Evolutionary conservation across 2,113 vertebrate species (phyloP).

Genomic region (Sisor rabdophorus): DNA sequence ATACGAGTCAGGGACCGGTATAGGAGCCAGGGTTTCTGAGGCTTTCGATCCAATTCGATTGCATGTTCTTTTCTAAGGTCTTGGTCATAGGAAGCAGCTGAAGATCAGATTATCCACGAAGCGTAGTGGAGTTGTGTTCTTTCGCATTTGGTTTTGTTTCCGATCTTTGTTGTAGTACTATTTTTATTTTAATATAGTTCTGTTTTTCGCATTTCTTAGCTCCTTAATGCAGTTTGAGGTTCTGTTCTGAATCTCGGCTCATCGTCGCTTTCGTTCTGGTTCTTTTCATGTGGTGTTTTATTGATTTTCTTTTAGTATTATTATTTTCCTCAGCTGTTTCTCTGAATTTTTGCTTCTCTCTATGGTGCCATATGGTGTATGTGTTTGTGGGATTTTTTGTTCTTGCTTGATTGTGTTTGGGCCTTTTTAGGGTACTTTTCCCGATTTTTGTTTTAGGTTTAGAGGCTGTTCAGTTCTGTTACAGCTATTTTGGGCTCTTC

Average conservation of each 20-base stretch:
- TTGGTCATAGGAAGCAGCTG: conserved; percentile 43
- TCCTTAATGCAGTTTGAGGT: not conserved
- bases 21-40: too few species aligned
- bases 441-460: not conserved
- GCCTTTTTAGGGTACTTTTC: not conserved
- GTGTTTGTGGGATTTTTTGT: not conserved
- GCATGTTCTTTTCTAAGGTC: conserved; percentile 52
- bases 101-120: conserved; percentile 49
- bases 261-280: not conserved
- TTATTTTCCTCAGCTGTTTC: not conserved
- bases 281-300: not conserved
- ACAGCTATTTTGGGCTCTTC: too few species aligned
- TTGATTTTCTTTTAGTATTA: not conserved
- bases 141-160: not conserved
- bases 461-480: not conserved
- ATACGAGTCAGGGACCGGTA: too few species aligned
- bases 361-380: not conserved
- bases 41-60: conserved; percentile 59
- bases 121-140: not conserved
- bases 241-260: not conserved
- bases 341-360: not conserved
- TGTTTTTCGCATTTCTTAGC: not conserved
- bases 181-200: not conserved
- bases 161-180: not conserved
- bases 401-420: not conserved